phyloP scores from a whole-genome alignment of 2,797 vertebrate genomes.

The Strix occidentalis region DNA sequence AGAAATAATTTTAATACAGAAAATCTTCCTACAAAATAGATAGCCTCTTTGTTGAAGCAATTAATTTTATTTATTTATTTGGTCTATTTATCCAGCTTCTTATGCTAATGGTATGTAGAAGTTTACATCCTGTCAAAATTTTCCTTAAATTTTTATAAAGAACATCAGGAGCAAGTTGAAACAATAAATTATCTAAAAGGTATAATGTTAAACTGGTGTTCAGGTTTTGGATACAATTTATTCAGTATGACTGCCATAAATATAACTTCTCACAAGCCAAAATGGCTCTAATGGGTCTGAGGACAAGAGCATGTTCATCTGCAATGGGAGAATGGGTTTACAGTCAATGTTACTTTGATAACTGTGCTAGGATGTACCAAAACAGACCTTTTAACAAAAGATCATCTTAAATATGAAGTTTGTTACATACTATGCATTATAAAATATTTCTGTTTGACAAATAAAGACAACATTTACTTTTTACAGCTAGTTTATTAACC shows the following conservation, averaged over 20 bases:
- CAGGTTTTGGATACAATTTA: neutral
- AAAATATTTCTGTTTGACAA: neutral
- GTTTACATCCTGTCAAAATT: neutral
- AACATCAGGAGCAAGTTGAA: constrained; percentile 14
- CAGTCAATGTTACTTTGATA: neutral
- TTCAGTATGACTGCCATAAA: neutral
- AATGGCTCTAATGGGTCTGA: neutral
- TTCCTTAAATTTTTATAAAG: constrained; percentile 19
- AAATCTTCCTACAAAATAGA: neutral
- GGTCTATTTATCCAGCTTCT: neutral
- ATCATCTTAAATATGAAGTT: neutral
- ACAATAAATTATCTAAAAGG: constrained; percentile 36
- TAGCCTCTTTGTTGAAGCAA: neutral
- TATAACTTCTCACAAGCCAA: neutral
- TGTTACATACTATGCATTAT: neutral
- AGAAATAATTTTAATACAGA: neutral
- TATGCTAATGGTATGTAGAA: neutral
- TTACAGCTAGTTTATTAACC: neutral
- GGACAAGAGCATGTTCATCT: neutral
- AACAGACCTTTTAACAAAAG: neutral
- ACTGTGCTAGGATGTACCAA: neutral
- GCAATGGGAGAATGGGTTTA: neutral
- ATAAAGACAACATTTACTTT: neutral
- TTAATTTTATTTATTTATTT: constrained; percentile 35
- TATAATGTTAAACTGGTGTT: constrained; percentile 31